Conservation (phyloP, 2,113 vertebrate genomes). For the Forbesichthys papilliferus region DNA sequence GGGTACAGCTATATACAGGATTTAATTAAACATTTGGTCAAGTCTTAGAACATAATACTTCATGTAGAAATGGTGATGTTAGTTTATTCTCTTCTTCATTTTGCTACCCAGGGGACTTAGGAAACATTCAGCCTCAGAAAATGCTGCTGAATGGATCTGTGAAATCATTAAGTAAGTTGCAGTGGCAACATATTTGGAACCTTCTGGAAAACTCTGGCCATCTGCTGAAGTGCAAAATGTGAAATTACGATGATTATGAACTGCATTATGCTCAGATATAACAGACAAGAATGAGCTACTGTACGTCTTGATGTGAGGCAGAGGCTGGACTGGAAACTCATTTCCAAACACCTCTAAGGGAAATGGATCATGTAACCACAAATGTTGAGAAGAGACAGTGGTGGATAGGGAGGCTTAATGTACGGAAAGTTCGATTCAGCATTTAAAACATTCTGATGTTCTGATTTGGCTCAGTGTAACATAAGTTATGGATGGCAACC, state of each 20-base stretch:
- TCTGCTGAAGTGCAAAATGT: background rate
- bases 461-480: too few species aligned
- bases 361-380: conserved; percentile 29
- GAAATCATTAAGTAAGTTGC: conserved; percentile 51
- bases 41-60: too few species aligned
- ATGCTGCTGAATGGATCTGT: conserved; percentile 29
- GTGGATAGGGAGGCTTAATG: conserved; percentile 6
- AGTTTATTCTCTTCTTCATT: conserved; percentile 42
- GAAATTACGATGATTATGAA: background rate
- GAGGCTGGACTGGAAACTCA: conserved; percentile 31
- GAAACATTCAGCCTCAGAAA: conserved; percentile 20
- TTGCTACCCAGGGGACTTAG: conserved; percentile 8
- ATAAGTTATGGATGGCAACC: too few species aligned
- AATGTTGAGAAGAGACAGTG: conserved; percentile 36
- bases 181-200: conserved; percentile 25
- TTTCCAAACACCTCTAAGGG: conserved; percentile 20
- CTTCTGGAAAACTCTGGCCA: conserved; percentile 9
- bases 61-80: conserved; percentile 6
- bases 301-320: conserved; percentile 7
- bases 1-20: conserved; percentile 4
- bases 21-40: background rate
- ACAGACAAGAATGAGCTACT: background rate
- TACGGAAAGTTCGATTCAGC: conserved; percentile 23
- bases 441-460: too few species aligned
- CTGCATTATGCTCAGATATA: background rate